Evolutionary conservation across 2,113 vertebrate species (phyloP).

Genomic region (Chascanopsetta lugubris): DNA sequence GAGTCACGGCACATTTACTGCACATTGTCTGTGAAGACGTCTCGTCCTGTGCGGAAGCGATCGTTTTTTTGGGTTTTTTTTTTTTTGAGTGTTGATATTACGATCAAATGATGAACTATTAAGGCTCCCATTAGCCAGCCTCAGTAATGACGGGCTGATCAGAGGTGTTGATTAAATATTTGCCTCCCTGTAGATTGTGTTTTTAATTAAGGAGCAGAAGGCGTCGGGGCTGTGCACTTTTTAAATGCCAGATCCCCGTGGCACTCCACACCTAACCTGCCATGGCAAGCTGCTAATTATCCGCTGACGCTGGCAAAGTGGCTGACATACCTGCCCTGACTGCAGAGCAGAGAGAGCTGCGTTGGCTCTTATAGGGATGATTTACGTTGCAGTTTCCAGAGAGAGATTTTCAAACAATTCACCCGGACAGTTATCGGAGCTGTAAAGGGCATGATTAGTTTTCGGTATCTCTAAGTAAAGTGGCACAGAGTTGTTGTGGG

Average conservation of each 20-base stretch:
- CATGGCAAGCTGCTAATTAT: slow-evolving; percentile 70
- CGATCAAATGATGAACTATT: slow-evolving; percentile 37
- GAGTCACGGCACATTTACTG: slow-evolving; percentile 3
- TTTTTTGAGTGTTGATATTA: slow-evolving; percentile 37
- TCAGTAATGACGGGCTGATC: slow-evolving; percentile 56
- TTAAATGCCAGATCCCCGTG: slow-evolving; percentile 74
- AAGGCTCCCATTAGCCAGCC: slow-evolving; percentile 10
- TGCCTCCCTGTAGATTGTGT: slow-evolving; percentile 65
- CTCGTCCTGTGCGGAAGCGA: slow-evolving; percentile 1
- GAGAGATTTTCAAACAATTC: slow-evolving; percentile 21
- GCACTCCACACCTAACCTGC: slow-evolving; percentile 63
- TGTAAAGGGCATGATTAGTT: slow-evolving; percentile 26
- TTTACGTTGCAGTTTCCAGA: slow-evolving; percentile 44
- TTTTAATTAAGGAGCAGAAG: slow-evolving; percentile 77
- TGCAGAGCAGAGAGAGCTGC: slow-evolving; percentile 53
- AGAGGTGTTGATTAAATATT: slow-evolving; percentile 71
- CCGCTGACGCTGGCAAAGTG: slow-evolving; percentile 63
- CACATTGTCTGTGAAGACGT: neutral
- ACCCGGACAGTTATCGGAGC: slow-evolving; percentile 28
- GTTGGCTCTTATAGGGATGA: slow-evolving; percentile 49
- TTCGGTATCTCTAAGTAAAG: slow-evolving; percentile 12
- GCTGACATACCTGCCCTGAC: slow-evolving; percentile 30
- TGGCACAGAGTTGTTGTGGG: neutral
- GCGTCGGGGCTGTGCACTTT: slow-evolving; percentile 58
- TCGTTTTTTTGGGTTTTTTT: slow-evolving; percentile 6